Evolutionary conservation across 1,140 invertebrate species (phyloP).

Genomic region (Cataglyphis hispanica): DNA sequence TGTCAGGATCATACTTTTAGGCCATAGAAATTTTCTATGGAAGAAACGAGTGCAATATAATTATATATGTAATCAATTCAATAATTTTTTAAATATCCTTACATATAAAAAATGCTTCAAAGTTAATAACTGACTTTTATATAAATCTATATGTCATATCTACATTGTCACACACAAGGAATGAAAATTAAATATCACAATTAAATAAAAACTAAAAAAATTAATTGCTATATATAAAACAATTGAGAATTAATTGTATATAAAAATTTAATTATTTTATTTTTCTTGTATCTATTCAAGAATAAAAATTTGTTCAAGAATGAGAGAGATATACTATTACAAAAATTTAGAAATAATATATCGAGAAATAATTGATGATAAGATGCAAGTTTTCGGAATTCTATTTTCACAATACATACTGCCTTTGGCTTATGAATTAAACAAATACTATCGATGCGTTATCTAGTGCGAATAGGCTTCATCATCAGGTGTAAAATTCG

Average conservation of each 20-base stretch:
- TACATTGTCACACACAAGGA: background rate
- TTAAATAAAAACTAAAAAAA: background rate
- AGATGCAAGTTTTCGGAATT: slow-evolving; percentile 1
- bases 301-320: background rate
- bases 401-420: background rate
- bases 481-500: slow-evolving; percentile 26
- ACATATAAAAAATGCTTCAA: background rate
- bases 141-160: background rate
- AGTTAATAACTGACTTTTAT: slow-evolving; percentile 4
- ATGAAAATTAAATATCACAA: background rate
- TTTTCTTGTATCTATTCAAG: background rate
- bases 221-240: background rate
- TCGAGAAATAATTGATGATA: background rate
- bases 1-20: background rate
- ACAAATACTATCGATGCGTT: background rate
- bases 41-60: background rate
- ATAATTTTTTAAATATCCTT: background rate
- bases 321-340: background rate
- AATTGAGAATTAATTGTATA: background rate
- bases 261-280: background rate
- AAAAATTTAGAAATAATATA: background rate
- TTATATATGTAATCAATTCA: background rate
- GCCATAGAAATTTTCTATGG: background rate
- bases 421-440: background rate
- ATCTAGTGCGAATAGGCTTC: background rate